These are phyloP conservation scores for Stenoptilia bipunctidactyla DNA, from an alignment of 2,888 invertebrate species.

Conservation along the genomic window DNA sequence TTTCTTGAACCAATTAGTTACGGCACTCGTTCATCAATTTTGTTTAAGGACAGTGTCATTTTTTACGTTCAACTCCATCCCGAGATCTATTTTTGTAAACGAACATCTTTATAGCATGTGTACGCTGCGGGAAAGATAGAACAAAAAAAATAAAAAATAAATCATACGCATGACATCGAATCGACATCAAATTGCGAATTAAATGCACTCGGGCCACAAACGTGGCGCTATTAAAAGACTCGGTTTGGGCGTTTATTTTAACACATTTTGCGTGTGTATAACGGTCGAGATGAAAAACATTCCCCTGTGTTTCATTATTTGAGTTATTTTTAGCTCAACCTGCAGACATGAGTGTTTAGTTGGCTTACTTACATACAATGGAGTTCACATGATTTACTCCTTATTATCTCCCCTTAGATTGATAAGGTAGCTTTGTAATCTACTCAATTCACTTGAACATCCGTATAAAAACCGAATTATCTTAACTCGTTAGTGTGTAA, in stretches of 20 bases:
- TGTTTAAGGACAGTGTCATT: constrained; percentile 21
- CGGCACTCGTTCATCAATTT: constrained; percentile 33
- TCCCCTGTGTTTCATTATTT: constrained; percentile 68
- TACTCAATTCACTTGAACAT: background rate
- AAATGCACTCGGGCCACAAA: constrained; percentile 50
- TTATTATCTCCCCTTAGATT: constrained; percentile 21
- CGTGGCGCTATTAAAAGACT: constrained; percentile 62
- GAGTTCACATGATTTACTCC: constrained; percentile 45
- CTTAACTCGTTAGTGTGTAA: constrained; percentile 15
- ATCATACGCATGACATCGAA: constrained; percentile 46
- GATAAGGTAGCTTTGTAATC: background rate
- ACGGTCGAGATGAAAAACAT: constrained; percentile 68
- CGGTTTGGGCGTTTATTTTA: constrained; percentile 65
- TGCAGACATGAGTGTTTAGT: constrained; percentile 52
- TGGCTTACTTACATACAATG: constrained; percentile 56
- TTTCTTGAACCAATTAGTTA: constrained; percentile 42
- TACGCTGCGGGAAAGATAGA: constrained; percentile 31
- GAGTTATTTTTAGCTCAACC: constrained; percentile 67
- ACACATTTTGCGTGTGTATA: constrained; percentile 66
- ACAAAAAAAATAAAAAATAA: constrained; percentile 42
- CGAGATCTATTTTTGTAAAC: constrained; percentile 32
- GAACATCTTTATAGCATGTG: constrained; percentile 45
- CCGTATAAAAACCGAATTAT: background rate
- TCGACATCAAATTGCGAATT: constrained; percentile 51
- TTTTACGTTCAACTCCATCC: constrained; percentile 29